Conservation (phyloP, 2,113 vertebrate genomes). For the Trogon melanurus region DNA sequence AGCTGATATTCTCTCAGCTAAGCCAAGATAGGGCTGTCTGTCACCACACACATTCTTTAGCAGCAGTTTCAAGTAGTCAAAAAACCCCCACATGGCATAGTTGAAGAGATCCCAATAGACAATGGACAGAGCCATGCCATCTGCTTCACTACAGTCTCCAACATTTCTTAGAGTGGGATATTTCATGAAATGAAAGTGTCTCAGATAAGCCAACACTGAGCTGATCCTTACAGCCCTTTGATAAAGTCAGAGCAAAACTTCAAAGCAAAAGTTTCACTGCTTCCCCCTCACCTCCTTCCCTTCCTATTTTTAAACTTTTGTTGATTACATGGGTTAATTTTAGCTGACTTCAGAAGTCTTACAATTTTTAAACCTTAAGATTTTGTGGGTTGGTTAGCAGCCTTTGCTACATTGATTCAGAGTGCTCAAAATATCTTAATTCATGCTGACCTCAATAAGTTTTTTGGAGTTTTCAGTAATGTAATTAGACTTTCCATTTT, state of each 20-base stretch:
- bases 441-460: not conserved
- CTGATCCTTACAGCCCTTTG: not conserved
- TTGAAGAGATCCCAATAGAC: not conserved
- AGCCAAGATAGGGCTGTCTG: not conserved
- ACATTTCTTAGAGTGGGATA: not conserved
- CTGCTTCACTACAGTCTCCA: not conserved
- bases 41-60: not conserved
- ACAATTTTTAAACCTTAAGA: not conserved
- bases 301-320: not conserved
- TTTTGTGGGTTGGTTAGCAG: not conserved
- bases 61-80: not conserved
- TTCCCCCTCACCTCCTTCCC: rapidly evolving
- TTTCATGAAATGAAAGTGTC: not conserved
- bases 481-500: not conserved
- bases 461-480: not conserved
- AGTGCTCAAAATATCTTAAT: not conserved
- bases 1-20: not conserved
- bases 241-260: not conserved
- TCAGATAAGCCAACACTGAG: not conserved
- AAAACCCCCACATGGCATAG: not conserved
- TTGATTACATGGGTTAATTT: not conserved
- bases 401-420: not conserved
- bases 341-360: not conserved
- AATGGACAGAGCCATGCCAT: not conserved
- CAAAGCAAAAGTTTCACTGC: not conserved